phyloP scores from a whole-genome alignment of 2,113 vertebrate genomes.

The Etia nguti region DNA sequence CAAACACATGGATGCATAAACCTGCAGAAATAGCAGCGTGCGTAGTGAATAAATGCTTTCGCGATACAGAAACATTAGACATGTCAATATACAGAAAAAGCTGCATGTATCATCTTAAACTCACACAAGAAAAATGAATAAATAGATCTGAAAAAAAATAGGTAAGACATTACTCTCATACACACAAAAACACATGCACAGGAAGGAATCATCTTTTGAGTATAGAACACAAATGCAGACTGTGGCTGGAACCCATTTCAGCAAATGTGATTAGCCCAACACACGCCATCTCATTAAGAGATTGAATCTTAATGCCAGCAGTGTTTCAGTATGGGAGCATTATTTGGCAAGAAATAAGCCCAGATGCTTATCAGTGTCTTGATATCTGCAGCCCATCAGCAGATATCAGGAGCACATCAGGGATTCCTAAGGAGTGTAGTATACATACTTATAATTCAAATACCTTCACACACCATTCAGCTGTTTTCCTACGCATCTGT shows the following conservation, averaged over 20 bases:
- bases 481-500: not conserved
- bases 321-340: conserved; percentile 29
- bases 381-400: not conserved
- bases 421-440: not conserved
- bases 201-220: not conserved
- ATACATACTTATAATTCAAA: not conserved
- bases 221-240: conserved; percentile 17
- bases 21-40: not conserved
- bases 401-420: not conserved
- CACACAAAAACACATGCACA: not conserved
- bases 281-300: conserved; percentile 54
- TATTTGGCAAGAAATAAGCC: conserved; percentile 28
- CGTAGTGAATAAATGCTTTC: not conserved
- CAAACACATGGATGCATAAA: not conserved
- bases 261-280: conserved; percentile 55
- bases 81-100: not conserved
- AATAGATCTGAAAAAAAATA: not conserved
- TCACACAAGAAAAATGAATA: not conserved
- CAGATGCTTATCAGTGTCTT: conserved; percentile 34
- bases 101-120: not conserved
- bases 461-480: not conserved
- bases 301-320: conserved; percentile 50
- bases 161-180: not conserved
- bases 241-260: conserved; percentile 49
- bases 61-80: not conserved